Conservation (phyloP, 2,113 vertebrate species). For the Oncorhynchus gorbuscha region DNA sequence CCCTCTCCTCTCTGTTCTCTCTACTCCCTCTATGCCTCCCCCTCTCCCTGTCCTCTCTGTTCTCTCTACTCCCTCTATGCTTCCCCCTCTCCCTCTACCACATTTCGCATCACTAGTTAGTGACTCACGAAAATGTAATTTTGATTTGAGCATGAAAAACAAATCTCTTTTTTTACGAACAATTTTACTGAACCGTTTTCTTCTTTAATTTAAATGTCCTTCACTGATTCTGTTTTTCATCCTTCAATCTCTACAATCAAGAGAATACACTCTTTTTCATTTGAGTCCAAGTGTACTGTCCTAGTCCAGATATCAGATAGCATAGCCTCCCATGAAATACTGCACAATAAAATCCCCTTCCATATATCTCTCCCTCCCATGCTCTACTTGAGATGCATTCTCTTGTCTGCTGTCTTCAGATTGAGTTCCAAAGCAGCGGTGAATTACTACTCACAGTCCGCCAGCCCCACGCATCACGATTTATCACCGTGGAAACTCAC, state of each 20-base stretch:
- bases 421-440: slow-evolving; percentile 27
- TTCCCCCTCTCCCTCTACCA: neutral
- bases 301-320: slow-evolving; percentile 38
- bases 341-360: slow-evolving; percentile 43
- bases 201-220: neutral
- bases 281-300: slow-evolving; percentile 9
- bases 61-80: slow-evolving; percentile 17
- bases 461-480: slow-evolving; percentile 49
- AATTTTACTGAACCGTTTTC: neutral
- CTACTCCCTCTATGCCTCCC: too few relatives aligned
- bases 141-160: too few relatives aligned
- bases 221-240: neutral
- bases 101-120: neutral
- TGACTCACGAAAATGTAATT: neutral
- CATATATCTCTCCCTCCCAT: slow-evolving; percentile 7
- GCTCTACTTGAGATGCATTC: slow-evolving; percentile 44
- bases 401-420: slow-evolving; percentile 36
- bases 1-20: too few relatives aligned
- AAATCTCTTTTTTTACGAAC: neutral
- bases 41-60: too few relatives aligned
- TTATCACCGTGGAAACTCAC: slow-evolving; percentile 57
- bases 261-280: neutral
- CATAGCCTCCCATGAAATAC: slow-evolving; percentile 47
- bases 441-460: slow-evolving; percentile 35
- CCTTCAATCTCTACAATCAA: slow-evolving; percentile 20